Evolutionary conservation across 2,113 vertebrate species (phyloP), one percentile per base, ranked within the genome.

Genomic region (Macrotus californicus): DNA sequence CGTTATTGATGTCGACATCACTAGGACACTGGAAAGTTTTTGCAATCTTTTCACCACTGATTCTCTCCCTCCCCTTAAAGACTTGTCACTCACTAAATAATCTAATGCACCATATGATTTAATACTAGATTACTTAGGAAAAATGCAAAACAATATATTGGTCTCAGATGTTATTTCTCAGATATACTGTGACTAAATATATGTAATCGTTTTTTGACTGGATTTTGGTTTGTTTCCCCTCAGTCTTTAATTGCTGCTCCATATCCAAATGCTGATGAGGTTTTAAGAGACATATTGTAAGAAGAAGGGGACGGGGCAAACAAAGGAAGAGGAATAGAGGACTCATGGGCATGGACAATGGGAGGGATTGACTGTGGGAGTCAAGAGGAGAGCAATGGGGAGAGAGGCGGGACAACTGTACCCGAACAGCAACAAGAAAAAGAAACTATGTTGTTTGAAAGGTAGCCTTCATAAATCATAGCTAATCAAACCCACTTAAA

Each of bases 211-310:
- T 85, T 84, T 83, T 67, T 21, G 94, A 84, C 39, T 81, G 52
- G 8, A 88, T 87, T 92, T 72, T n/a, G 14, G n/a, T 31, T 96
- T 59, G 81, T 90, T 90, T 95, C 54, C 39, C 31, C 18, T 92
- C 39, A 80, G 19, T 67, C 46, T 85, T 94, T 66, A 77, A 82
- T 85, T 76, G 26, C 46, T 93, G 13, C 29, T 56, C 21, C n/a
- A 64, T 77, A 52, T 77, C 19, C 59, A 90, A 76, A 92, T 39
- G 36, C 50, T 84, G 52, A n/a, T 54, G 39, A 92, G 15, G 61
- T 39, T 86, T 59, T 73, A 72, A 52, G 79, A 87, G 41, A 41
- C 16, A 36, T 3, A 11, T 59, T 59, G 22, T 59, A 59, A 59
- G 24, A 59, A 26, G 56, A 59, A 26, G 56, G 56, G 56, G 2